phyloP scores from a whole-genome alignment of 2,888 invertebrate genomes.

The Phalangium opilio region DNA sequence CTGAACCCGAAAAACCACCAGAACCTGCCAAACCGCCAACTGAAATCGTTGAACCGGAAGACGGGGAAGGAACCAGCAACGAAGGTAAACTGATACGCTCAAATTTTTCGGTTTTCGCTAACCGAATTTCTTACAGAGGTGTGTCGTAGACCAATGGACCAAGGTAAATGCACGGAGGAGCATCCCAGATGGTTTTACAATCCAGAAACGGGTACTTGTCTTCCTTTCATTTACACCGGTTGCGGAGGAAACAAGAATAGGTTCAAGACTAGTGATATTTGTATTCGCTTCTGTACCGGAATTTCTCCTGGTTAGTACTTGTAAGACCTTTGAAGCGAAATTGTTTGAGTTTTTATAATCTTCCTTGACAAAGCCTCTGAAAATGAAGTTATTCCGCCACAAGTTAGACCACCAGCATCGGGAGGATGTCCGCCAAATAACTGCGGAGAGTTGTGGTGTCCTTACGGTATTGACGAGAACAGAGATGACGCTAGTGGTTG shows the following conservation, averaged over 20 bases:
- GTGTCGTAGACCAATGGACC: slow-evolving; percentile 48
- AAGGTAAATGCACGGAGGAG: slow-evolving; percentile 52
- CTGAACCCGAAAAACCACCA: slow-evolving; percentile 19
- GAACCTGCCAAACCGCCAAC: neutral
- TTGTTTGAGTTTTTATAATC: too few species aligned
- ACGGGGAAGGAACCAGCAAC: neutral
- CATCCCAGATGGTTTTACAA: slow-evolving; percentile 58
- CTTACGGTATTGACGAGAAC: slow-evolving; percentile 45
- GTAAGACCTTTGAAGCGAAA: too few species aligned
- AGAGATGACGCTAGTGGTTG: slow-evolving; percentile 44
- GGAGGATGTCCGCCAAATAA: slow-evolving; percentile 32
- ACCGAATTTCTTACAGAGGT: slow-evolving; percentile 26
- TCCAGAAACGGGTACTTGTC: slow-evolving; percentile 43
- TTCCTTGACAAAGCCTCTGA: too few species aligned
- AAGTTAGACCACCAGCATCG: too few species aligned
- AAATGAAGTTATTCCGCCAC: too few species aligned
- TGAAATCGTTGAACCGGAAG: neutral
- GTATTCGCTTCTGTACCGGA: slow-evolving; percentile 29
- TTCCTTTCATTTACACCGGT: slow-evolving; percentile 58
- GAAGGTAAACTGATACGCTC: neutral
- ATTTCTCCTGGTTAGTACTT: slow-evolving; percentile 4
- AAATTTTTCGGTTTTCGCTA: too few species aligned
- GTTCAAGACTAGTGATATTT: slow-evolving; percentile 55
- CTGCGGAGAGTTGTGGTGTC: slow-evolving; percentile 49
- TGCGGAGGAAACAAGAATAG: slow-evolving; percentile 72